Evolutionary conservation across 2,113 vertebrate species (phyloP).

Genomic region (Corynorhinus townsendii): DNA sequence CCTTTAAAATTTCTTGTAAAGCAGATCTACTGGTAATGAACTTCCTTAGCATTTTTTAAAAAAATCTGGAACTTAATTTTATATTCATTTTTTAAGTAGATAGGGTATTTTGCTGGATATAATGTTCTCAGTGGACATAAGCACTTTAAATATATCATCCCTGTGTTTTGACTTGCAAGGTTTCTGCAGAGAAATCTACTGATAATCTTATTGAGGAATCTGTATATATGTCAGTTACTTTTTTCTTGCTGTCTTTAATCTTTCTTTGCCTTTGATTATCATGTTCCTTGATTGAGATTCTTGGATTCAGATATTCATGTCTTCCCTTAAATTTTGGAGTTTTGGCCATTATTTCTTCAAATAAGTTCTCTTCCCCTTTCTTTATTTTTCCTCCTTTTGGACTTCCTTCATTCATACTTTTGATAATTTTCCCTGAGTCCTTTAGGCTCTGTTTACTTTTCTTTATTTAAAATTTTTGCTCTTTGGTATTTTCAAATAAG

Average conservation of each 20-base stretch:
- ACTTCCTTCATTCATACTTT: neutral
- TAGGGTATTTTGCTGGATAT: neutral
- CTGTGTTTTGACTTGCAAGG: neutral
- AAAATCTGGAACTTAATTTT: neutral
- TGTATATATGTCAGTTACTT: neutral
- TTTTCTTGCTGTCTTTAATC: neutral
- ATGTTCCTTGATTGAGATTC: neutral
- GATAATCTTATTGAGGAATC: neutral
- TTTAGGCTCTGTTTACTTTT: neutral
- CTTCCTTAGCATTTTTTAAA: neutral
- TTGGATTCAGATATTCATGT: neutral
- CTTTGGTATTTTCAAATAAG: neutral
- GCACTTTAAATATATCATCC: neutral
- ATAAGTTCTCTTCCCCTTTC: neutral
- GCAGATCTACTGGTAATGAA: neutral
- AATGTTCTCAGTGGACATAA: neutral
- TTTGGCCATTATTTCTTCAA: neutral
- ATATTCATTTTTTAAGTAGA: neutral
- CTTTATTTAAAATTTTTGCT: neutral
- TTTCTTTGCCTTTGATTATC: neutral
- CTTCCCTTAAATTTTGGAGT: neutral
- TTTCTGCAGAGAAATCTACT: neutral
- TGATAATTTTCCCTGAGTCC: neutral
- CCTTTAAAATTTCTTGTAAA: neutral
- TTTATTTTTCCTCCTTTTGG: neutral